Evolutionary conservation across 1,140 invertebrate genomes (phyloP).

Genomic region (Macrostomum lignano): DNA sequence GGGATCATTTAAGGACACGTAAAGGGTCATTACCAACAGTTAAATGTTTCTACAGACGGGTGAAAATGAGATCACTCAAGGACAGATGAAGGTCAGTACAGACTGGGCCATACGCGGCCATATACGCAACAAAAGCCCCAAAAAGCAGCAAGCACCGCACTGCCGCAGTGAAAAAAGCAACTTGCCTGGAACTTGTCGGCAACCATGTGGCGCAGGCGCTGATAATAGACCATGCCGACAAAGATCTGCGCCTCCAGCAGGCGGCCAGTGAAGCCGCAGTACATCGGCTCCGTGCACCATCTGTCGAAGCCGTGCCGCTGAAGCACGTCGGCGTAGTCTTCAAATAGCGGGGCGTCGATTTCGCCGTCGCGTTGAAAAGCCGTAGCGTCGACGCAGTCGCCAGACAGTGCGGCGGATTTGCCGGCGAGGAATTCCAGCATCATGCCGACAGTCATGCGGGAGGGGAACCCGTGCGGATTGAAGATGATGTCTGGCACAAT

Average conservation of each 20-base stretch:
- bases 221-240: slow-evolving; percentile 86
- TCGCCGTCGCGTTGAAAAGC: slow-evolving; percentile 47
- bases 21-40: too few relatives aligned
- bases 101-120: too few relatives aligned
- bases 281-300: slow-evolving; percentile 74
- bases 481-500: slow-evolving; percentile 76
- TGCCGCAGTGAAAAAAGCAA: slow-evolving; percentile 5
- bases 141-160: too few relatives aligned
- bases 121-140: too few relatives aligned
- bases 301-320: slow-evolving; percentile 54
- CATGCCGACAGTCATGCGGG: slow-evolving; percentile 97
- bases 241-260: slow-evolving; percentile 77
- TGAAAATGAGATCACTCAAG: too few relatives aligned
- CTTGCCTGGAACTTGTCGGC: slow-evolving; percentile 80
- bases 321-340: background rate
- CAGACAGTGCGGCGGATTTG: slow-evolving; percentile 63
- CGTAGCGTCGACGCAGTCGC: slow-evolving; percentile 71
- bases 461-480: slow-evolving; percentile 94
- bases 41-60: too few relatives aligned
- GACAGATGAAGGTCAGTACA: too few relatives aligned
- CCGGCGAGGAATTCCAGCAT: slow-evolving; percentile 97
- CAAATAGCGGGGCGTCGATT: slow-evolving; percentile 4
- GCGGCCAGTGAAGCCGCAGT: slow-evolving; percentile 55
- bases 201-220: slow-evolving; percentile 83
- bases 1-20: too few relatives aligned